Evolutionary conservation across 2,113 vertebrate genomes (phyloP).

Genomic region (Turdus rufiventris): DNA sequence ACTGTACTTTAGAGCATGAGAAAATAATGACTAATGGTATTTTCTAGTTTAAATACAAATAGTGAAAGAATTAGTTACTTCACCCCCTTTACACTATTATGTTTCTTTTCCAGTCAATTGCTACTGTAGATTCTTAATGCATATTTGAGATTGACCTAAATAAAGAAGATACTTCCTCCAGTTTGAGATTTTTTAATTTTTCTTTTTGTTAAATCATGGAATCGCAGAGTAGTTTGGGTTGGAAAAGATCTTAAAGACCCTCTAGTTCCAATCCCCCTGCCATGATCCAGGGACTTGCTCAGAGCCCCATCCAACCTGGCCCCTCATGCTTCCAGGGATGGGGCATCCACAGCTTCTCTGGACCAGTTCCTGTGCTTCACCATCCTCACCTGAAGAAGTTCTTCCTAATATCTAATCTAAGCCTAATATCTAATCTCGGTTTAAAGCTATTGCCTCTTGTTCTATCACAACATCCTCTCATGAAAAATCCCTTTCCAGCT

Average conservation of each 20-base stretch:
- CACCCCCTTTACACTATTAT: background rate
- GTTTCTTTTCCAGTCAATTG: background rate
- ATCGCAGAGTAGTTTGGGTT: background rate
- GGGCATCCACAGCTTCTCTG: background rate
- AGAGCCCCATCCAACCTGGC: background rate
- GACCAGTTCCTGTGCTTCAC: background rate
- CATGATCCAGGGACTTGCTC: background rate
- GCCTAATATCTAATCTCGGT: background rate
- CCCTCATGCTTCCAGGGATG: background rate
- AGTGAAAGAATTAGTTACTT: background rate
- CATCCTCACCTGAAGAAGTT: background rate
- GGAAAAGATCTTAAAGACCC: background rate
- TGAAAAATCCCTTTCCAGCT: background rate
- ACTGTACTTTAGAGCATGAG: background rate
- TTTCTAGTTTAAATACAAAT: background rate
- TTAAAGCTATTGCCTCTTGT: background rate
- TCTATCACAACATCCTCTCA: background rate
- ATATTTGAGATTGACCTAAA: background rate
- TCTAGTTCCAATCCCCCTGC: background rate
- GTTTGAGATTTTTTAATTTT: background rate
- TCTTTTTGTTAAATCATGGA: background rate
- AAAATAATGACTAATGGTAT: background rate
- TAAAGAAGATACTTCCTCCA: background rate
- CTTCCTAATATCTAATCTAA: background rate
- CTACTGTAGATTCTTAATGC: background rate